phyloP scores from a whole-genome alignment of 2,888 invertebrate genomes.

The Fissipunctia ypsillon region DNA sequence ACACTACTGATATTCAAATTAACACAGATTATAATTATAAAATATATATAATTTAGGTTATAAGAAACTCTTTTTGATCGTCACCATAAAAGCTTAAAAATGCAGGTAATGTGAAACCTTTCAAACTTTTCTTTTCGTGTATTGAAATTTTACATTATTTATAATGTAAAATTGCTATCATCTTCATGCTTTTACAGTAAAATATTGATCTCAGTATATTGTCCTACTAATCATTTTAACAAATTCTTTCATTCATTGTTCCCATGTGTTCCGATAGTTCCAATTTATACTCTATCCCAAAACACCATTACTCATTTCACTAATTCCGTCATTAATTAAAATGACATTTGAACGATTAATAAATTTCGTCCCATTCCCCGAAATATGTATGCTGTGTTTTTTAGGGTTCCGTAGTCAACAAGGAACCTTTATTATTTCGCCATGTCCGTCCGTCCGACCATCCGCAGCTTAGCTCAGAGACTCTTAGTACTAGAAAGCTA shows the following conservation, averaged over 20 bases:
- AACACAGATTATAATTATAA: not conserved
- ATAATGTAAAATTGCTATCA: not conserved
- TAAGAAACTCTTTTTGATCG: no score
- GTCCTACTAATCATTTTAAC: not conserved
- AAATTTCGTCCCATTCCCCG: constrained; percentile 43
- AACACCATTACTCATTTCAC: constrained; percentile 42
- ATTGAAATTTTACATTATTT: no score
- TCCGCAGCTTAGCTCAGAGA: no score
- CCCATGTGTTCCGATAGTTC: constrained; percentile 22
- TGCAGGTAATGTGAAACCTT: not conserved
- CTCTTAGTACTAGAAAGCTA: no score
- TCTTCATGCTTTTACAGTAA: not conserved
- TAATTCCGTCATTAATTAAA: constrained; percentile 56
- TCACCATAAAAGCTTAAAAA: not conserved
- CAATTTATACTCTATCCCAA: not conserved
- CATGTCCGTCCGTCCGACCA: no score
- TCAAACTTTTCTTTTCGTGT: no score
- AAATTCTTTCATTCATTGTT: constrained; percentile 11
- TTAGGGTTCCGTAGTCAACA: no score
- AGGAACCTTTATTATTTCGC: no score
- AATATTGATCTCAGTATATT: not conserved
- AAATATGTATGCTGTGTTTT: constrained; percentile 52
- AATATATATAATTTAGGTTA: no score
- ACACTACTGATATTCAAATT: not conserved
- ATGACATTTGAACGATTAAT: constrained; percentile 46